Percentiles rank a stretch among this genome's conserved stretches.
phyloP scores from a whole-genome alignment of 2,797 vertebrate species.

The Bradypus variegatus region DNA sequence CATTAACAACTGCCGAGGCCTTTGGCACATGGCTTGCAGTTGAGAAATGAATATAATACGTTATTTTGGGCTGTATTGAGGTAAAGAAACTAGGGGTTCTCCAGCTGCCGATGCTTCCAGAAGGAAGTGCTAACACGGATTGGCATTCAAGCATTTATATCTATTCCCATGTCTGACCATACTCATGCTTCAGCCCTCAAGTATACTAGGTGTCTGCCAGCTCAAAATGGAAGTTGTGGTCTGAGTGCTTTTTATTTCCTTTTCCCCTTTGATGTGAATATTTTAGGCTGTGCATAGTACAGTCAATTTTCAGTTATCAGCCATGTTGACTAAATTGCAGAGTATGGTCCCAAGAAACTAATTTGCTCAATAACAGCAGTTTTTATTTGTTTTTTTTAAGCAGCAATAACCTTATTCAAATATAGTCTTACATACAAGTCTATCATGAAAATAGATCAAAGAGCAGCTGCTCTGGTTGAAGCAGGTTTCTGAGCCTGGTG shows the following conservation, averaged over 20 bases:
- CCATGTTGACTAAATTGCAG: not conserved
- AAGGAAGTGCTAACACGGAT: not conserved
- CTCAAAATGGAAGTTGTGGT: not conserved
- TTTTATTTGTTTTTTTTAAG: not conserved
- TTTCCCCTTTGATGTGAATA: not conserved
- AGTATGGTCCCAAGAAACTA: not conserved
- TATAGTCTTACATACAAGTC: not conserved
- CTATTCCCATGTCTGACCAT: not conserved
- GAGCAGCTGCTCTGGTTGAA: not conserved
- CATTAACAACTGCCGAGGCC: not conserved
- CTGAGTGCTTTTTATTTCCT: slow-evolving; percentile 1
- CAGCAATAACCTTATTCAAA: not conserved
- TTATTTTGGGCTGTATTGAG: not conserved
- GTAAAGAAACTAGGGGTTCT: not conserved
- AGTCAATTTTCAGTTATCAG: not conserved
- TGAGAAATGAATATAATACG: slow-evolving; percentile 6
- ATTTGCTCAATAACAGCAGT: not conserved
- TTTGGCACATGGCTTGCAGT: not conserved
- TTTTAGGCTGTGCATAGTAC: not conserved
- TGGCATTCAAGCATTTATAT: not conserved
- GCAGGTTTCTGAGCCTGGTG: not conserved
- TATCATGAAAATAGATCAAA: not conserved
- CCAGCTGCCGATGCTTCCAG: not conserved
- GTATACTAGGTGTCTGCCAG: not conserved
- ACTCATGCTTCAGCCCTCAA: not conserved